Base-by-base conservation (phyloP, 2,113 vertebrate genomes). In the Vulpes ferrilata region DNA sequence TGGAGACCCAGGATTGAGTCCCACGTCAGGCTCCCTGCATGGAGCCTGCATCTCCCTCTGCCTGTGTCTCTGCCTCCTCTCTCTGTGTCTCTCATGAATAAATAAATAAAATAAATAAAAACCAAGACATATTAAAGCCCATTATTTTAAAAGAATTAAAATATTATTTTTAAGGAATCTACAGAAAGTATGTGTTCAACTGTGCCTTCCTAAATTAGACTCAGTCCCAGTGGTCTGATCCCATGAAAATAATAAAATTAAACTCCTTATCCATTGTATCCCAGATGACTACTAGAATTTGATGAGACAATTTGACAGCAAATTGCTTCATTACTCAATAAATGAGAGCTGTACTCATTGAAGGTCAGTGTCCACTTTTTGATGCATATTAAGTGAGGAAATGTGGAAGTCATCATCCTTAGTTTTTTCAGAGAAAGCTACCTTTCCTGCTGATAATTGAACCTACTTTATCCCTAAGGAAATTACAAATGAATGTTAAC, bases 281-380 rank as follows among this genome's bases (percentile, higher is more conserved):
- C 64, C 88, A 95, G 65, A 95, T 98, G 97, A 96, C 88, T 96
- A 97, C 97, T 96, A 94, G 76, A 81, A n/a, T 35, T 88, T 93
- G 88, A 97, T 96, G 78, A 94, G 95, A 98, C 84, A 90, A 94
- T 97, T 48, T 96, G 97, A 98, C 90, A 88, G 90, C 8, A 98
- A 98, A 98, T 98, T 97, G 88, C 80, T 97, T 97, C 96, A 91
- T 97, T 98, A 96, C 38, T 80, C 90, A 96, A 79, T 96, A 96
- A 95, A 90, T 90, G 93, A 97, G 97, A 95, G 60, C 27, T 85
- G 48, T 71, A 93, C 57, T 92, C 90, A 90, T 8, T 8, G 84
- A 96, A 96, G 96, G 90, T 96, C 96, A 91, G 48, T 96, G 98
- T 96, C 81, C 94, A 96, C 60, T 97, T 97, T 65, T 97, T 79